Conservation (phyloP, 1,140 invertebrate genomes). For the Drosophila tropicalis region DNA sequence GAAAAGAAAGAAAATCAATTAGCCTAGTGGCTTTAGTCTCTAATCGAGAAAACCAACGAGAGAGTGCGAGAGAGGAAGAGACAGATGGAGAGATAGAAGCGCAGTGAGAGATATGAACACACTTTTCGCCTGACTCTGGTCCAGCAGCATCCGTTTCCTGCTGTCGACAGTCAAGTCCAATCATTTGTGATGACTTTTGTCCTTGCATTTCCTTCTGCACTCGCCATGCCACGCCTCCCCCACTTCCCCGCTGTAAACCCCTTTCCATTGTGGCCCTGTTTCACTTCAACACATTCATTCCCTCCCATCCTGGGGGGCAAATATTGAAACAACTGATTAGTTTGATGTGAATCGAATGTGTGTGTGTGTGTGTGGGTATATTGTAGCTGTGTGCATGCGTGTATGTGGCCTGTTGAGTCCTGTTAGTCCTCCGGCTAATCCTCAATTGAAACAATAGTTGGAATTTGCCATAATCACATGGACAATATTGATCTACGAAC, state of each 20-base stretch:
- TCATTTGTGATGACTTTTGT: constrained; percentile 55
- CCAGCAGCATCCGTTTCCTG: constrained; percentile 37
- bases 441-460: constrained; percentile 41
- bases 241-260: neutral
- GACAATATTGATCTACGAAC: constrained; percentile 36
- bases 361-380: constrained; percentile 13
- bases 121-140: neutral
- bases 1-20: constrained; percentile 67
- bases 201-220: constrained; percentile 34
- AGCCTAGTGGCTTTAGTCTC: constrained; percentile 36
- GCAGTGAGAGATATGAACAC: neutral
- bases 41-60: constrained; percentile 36
- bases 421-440: constrained; percentile 25
- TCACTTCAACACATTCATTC: neutral
- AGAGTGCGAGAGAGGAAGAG: neutral
- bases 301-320: constrained; percentile 43
- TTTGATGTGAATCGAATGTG: constrained; percentile 67
- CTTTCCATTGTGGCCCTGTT: neutral
- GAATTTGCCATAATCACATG: constrained; percentile 61
- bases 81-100: neutral
- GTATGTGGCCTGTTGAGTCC: neutral
- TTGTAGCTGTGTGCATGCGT: neutral
- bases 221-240: neutral
- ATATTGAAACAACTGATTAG: constrained; percentile 80
- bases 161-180: constrained; percentile 66